A percentile compares a stretch with the other conserved stretches of the same genome.
These are phyloP conservation scores for Pogonomyrmex barbatus DNA, from an alignment of 1,140 invertebrate genomes.

Conservation along the genomic window DNA sequence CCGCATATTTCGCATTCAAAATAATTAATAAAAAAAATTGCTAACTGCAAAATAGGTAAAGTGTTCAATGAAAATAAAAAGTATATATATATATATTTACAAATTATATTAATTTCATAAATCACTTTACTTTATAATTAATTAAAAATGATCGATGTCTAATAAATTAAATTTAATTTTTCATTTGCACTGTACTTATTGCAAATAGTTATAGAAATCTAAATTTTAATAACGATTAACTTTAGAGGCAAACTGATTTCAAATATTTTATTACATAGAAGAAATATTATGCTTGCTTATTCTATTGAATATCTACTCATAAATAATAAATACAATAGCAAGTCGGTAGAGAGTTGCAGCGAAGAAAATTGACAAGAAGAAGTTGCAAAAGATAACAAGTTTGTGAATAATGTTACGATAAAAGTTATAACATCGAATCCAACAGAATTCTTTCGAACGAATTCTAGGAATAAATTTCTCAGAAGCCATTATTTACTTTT, in stretches of 20 bases:
- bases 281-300: background rate
- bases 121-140: background rate
- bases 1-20: background rate
- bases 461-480: slow-evolving; percentile 52
- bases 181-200: background rate
- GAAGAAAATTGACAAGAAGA: background rate
- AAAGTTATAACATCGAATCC: slow-evolving; percentile 43
- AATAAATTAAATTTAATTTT: slow-evolving; percentile 8
- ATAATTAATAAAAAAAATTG: background rate
- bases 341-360: background rate
- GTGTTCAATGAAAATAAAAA: background rate
- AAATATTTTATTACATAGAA: background rate
- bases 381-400: slow-evolving; percentile 1
- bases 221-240: background rate
- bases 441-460: slow-evolving; percentile 46
- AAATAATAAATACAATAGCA: background rate
- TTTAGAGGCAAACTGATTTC: background rate
- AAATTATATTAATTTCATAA: background rate
- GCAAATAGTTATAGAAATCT: background rate
- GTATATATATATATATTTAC: background rate
- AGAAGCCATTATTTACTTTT: slow-evolving; percentile 45
- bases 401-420: slow-evolving; percentile 46
- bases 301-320: slow-evolving; percentile 11
- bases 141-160: background rate
- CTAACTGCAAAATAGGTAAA: background rate